phyloP scores from a whole-genome alignment of 1,140 invertebrate genomes.

The Drosophila sp. region DNA sequence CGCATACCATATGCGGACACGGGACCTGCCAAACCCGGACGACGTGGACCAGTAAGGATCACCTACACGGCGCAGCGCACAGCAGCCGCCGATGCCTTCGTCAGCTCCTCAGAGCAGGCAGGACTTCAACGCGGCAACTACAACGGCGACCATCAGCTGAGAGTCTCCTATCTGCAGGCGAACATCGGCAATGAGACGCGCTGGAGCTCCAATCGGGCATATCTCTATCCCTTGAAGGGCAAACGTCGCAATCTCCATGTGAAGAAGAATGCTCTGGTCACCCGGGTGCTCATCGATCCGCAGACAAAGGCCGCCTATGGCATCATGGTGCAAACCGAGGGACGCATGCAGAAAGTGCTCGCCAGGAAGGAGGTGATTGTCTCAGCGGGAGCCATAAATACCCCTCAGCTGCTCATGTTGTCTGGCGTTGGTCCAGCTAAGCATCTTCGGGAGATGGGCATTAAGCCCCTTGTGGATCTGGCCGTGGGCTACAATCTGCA shows the following conservation, averaged over 20 bases:
- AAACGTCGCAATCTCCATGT: constrained; percentile 88
- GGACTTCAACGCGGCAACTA: constrained; percentile 89
- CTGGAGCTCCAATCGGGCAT: constrained; percentile 90
- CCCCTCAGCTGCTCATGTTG: constrained; percentile 92
- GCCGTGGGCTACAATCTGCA: constrained; percentile 92
- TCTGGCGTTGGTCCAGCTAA: constrained; percentile 91
- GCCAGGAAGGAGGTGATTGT: constrained; percentile 91
- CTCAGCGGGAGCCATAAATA: constrained; percentile 90
- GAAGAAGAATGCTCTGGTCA: constrained; percentile 88
- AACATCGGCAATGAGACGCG: constrained; percentile 89
- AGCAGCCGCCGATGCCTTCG: constrained; percentile 87
- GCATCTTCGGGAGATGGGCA: constrained; percentile 88
- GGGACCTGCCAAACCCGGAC: constrained; percentile 86
- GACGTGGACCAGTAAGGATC: constrained; percentile 86
- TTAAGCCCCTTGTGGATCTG: constrained; percentile 88
- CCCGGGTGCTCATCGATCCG: constrained; percentile 90
- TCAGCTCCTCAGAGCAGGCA: constrained; percentile 88
- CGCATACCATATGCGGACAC: constrained; percentile 85
- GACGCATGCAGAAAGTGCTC: constrained; percentile 86
- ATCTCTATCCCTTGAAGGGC: constrained; percentile 88
- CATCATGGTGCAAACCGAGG: constrained; percentile 87
- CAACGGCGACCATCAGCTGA: constrained; percentile 88
- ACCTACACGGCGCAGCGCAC: constrained; percentile 86
- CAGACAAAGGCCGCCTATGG: constrained; percentile 88
- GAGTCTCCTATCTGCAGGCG: constrained; percentile 88